Base-by-base conservation (phyloP, 1,140 invertebrate species). In the Hyphantria cunea region DNA sequence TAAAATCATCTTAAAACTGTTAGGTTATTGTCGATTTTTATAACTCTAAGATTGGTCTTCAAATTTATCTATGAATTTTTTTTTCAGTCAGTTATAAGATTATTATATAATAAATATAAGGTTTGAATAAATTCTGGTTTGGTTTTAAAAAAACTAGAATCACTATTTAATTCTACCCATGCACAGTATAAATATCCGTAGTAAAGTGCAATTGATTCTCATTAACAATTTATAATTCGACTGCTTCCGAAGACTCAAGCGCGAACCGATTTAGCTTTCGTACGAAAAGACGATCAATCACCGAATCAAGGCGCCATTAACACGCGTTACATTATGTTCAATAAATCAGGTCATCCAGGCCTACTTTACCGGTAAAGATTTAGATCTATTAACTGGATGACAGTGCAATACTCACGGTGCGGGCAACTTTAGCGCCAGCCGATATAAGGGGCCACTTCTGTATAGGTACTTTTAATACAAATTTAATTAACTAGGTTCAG, bases 321-420 rank as follows among this genome's bases (percentile, higher is more conserved):
- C 84, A 79, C 68, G 75, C 71, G 65, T 78, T 80, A 80, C 80
- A 80, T 84, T 81, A 80, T 82, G 58, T 76, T 79, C 74, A 78
- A 82, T 82, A 79, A 86, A 80, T 74, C 76, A 78, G 74, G 65
- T 74, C 68, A 78, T 81, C 81, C 72, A 70, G 67, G 58, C 74
- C 63, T 78, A 84, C 82, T 88, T 77, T 76, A 70, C 72, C 70
- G 72, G 68, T 76, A 75, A 82, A 84, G 84, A 88, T 90, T 90
- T 76, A 82, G 83, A 90, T 88, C 88, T 90, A 90, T 90, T 90
- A 89, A 77, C 73, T 75, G 66, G 64, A 77, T 90, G 88, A 90
- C 84, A 65, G 17, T 62, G 79, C 86, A 74, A 32, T 76, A 80
- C 70, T 66, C 5, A 60, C 56, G 42, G 49, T 51, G 53, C 72